These are phyloP conservation scores for Zaprionus obscuricornis DNA, from an alignment of 2,888 invertebrate genomes.

Conservation along the genomic window DNA sequence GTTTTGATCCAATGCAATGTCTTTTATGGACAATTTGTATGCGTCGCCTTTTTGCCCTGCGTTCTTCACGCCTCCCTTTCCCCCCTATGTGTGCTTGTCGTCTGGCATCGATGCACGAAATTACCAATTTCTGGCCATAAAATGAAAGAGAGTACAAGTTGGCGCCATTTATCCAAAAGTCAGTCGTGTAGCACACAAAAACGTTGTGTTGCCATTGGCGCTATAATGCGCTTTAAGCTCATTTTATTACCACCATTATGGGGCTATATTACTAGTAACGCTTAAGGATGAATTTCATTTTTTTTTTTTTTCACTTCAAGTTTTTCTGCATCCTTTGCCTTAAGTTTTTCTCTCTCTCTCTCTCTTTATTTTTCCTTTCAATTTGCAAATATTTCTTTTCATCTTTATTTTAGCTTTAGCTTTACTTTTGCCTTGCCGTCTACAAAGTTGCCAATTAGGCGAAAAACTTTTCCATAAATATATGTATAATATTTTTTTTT, in stretches of 20 bases:
- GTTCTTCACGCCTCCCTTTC: background rate
- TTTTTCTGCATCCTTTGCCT: constrained; percentile 17
- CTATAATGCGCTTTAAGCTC: constrained; percentile 82
- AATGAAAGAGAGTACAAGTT: constrained; percentile 71
- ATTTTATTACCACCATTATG: constrained; percentile 82
- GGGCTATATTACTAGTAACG: constrained; percentile 35
- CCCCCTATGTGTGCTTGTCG: constrained; percentile 12
- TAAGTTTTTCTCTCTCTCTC: background rate
- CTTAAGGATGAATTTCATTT: no score
- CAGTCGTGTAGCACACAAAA: constrained; percentile 7
- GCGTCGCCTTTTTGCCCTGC: constrained; percentile 68
- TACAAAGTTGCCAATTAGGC: constrained; percentile 71
- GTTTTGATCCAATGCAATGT: constrained; percentile 65
- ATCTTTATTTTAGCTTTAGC: constrained; percentile 12
- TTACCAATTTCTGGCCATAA: constrained; percentile 74
- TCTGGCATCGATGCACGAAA: constrained; percentile 67
- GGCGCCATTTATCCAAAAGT: constrained; percentile 51
- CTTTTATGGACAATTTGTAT: constrained; percentile 82
- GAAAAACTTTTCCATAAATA: constrained; percentile 55
- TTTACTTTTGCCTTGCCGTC: constrained; percentile 45
- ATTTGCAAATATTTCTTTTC: constrained; percentile 36
- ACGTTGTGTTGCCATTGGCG: constrained; percentile 36
- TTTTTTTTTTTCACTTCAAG: no score
- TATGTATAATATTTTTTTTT: no score
- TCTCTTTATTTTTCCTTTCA: constrained; percentile 43